phyloP scores from a whole-genome alignment of 2,888 invertebrate species.

The Argyra leucocephala region DNA sequence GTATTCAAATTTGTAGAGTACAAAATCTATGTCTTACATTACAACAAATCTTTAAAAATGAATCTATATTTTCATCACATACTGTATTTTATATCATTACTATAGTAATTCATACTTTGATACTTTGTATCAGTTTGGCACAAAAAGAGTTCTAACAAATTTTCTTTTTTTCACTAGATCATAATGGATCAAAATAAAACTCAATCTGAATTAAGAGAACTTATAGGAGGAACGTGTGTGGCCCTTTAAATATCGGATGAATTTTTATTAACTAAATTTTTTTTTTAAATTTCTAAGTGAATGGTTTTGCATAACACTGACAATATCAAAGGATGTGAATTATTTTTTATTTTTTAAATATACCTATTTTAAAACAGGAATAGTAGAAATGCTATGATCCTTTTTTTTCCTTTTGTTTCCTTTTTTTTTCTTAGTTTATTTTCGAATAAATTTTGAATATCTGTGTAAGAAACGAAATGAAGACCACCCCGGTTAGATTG shows the following conservation, averaged over 20 bases:
- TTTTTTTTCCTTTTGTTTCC: not conserved
- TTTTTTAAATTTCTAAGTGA: not conserved
- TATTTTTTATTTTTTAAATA: not conserved
- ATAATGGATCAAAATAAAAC: not conserved
- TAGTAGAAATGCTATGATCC: not conserved
- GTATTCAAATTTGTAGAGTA: too few relatives aligned
- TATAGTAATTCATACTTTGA: too few relatives aligned
- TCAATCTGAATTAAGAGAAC: not conserved
- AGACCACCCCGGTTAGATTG: not conserved
- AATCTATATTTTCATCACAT: too few relatives aligned
- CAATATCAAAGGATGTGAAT: not conserved
- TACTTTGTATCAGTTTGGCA: too few relatives aligned
- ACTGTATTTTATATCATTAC: too few relatives aligned
- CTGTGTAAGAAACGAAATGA: not conserved
- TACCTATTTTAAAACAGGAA: not conserved
- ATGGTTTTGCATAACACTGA: not conserved
- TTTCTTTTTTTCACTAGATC: too few relatives aligned
- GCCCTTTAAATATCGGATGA: not conserved
- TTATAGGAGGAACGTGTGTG: constrained; percentile 7
- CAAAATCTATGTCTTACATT: too few relatives aligned
- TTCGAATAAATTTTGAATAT: not conserved
- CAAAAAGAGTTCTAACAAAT: too few relatives aligned
- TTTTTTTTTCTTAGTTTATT: not conserved
- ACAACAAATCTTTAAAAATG: too few relatives aligned
- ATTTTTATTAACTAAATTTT: not conserved